Percentiles rank a stretch among this genome's conserved stretches.
These are phyloP conservation scores for Cataglyphis livida DNA, from an alignment of 2,888 invertebrate species.

Conservation along the genomic window DNA sequence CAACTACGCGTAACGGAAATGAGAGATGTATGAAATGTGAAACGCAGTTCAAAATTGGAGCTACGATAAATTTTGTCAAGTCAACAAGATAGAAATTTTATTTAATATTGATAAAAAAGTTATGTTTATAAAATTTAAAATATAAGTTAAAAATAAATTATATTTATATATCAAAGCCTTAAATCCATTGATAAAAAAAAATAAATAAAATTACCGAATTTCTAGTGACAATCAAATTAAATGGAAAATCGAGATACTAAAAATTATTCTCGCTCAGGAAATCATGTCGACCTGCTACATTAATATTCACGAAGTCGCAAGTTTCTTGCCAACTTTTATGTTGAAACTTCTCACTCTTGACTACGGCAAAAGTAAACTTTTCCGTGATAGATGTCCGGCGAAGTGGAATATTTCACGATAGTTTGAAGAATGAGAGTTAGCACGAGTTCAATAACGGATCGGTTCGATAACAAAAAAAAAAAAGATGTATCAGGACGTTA, in stretches of 20 bases:
- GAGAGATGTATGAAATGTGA: constrained; percentile 31
- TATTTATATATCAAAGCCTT: background rate
- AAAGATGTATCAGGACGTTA: constrained; percentile 16
- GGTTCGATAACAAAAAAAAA: background rate
- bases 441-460: constrained; percentile 59
- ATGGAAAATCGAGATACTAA: constrained; percentile 12
- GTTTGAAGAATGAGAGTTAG: constrained; percentile 36
- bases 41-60: constrained; percentile 25
- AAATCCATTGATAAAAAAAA: background rate
- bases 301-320: constrained; percentile 36
- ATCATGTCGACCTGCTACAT: constrained; percentile 12
- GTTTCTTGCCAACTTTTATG: constrained; percentile 27
- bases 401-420: constrained; percentile 32
- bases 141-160: constrained; percentile 16
- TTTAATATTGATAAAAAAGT: constrained; percentile 13
- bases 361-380: constrained; percentile 21
- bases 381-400: constrained; percentile 37
- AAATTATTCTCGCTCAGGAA: background rate
- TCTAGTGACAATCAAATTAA: constrained; percentile 7
- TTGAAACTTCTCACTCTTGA: constrained; percentile 33
- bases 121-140: background rate
- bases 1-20: constrained; percentile 19
- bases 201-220: background rate
- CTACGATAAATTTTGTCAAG: constrained; percentile 15
- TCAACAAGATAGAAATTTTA: constrained; percentile 13